A percentile compares a stretch with the other conserved stretches of the same genome.
Evolutionary conservation across 2,113 vertebrate genomes (phyloP).

Genomic region (Trichechus manatus): DNA sequence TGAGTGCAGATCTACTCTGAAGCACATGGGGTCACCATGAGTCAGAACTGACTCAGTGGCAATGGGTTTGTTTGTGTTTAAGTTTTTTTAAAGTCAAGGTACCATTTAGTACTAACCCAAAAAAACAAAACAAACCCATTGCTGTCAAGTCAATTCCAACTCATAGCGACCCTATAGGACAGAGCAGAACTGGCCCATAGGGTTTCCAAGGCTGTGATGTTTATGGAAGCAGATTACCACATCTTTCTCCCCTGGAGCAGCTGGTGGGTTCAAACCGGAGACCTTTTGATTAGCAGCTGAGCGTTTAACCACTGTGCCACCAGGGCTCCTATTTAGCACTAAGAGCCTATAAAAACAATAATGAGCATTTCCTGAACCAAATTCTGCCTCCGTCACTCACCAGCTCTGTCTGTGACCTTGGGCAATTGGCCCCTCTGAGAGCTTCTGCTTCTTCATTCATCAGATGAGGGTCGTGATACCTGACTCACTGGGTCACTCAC

Average conservation of each 20-base stretch:
- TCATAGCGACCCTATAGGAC: too few relatives aligned
- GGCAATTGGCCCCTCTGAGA: not conserved
- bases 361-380: not conserved
- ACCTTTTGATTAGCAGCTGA: too few relatives aligned
- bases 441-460: not conserved
- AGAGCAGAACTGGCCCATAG: too few relatives aligned
- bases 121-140: too few relatives aligned
- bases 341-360: not conserved
- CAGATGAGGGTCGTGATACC: not conserved
- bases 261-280: too few relatives aligned
- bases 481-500: not conserved
- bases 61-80: not conserved
- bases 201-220: too few relatives aligned
- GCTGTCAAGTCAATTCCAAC: too few relatives aligned
- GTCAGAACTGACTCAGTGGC: not conserved
- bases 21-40: not conserved
- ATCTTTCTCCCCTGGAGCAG: too few relatives aligned
- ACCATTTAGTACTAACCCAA: not conserved
- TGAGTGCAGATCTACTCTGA: not conserved
- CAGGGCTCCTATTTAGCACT: not conserved
- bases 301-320: too few relatives aligned
- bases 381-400: not conserved
- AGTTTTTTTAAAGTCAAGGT: not conserved
- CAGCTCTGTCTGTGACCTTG: not conserved
- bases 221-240: too few relatives aligned